Base-by-base conservation (phyloP, 2,888 invertebrate genomes). In the Agrypnus murinus region DNA sequence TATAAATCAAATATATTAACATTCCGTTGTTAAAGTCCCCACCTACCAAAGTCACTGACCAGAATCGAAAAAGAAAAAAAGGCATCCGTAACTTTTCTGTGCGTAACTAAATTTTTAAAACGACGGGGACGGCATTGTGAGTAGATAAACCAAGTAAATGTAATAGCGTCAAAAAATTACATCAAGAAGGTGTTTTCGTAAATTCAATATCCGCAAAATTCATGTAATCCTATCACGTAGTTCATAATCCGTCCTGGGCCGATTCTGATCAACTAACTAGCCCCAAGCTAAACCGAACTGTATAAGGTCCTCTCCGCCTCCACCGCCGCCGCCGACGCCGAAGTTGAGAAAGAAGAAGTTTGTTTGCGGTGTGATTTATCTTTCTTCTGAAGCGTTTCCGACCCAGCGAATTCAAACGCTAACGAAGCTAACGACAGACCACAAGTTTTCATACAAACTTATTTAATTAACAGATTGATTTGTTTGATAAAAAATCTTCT, bases 151-250 rank as follows among this genome's bases (percentile, higher is more conserved):
- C 31, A 43, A 46, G n/a, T 31, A 46, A n/a, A 64, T 43, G 59
- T 64, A 60, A 58, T 40, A 46, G 43, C 71, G 32, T 57, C 67
- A 69, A 69, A 71, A 69, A 71, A 71, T 70, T 53, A 48, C 48
- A 62, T 25, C 32, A 57, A 43, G 38, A 69, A 66, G 60, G 43
- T 55, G 32, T 40, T 73, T 75, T 74, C 64, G 69, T 69, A 74
- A 78, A 78, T 78, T 78, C 78, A 78, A 77, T 78, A 77, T 77
- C 68, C 68, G 64, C 74, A 64, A 75, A 25, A 73, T 76, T 77
- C 77, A 72, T 73, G 65, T 36, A 78, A 77, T 78, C 78, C 70
- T 65, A 71, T 78, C 78, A 78, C 78, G 78, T 78, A 74, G 63
- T 74, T 74, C 72, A 77, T 77, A 77, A 78, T 77, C 76, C 77